phyloP scores from a whole-genome alignment of 2,797 vertebrate genomes.

The Gymnocypris eckloni region DNA sequence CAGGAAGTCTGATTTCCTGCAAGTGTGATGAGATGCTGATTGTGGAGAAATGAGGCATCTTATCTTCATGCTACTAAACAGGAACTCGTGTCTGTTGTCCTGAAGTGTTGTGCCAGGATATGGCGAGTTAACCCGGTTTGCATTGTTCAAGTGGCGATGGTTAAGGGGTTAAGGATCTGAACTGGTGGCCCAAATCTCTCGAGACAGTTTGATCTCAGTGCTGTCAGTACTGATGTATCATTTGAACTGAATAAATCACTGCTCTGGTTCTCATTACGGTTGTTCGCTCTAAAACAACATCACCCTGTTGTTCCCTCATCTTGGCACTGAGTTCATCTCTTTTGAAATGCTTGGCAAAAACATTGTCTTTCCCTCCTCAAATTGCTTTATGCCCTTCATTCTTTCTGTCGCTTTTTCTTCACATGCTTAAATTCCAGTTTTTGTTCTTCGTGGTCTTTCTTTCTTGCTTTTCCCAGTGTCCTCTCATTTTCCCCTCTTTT shows the following conservation, averaged over 20 bases:
- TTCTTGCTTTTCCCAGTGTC: background rate
- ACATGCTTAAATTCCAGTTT: background rate
- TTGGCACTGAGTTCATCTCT: slow-evolving; percentile 65
- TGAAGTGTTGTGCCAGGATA: no score
- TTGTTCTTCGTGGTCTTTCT: background rate
- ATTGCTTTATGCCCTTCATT: slow-evolving; percentile 33
- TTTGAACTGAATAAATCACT: slow-evolving; percentile 22
- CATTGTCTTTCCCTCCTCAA: slow-evolving; percentile 58
- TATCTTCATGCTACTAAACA: slow-evolving; percentile 57
- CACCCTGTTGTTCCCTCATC: slow-evolving; percentile 37
- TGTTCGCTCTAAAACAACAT: slow-evolving; percentile 49
- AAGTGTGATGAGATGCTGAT: slow-evolving; percentile 61
- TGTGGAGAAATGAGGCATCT: slow-evolving; percentile 70
- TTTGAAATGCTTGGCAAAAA: slow-evolving; percentile 69
- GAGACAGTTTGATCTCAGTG: background rate
- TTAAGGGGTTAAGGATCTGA: background rate
- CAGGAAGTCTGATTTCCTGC: slow-evolving; percentile 70
- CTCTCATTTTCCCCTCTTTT: no score
- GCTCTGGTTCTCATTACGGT: slow-evolving; percentile 67
- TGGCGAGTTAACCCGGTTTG: no score
- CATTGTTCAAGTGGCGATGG: no score
- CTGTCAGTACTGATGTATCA: slow-evolving; percentile 47
- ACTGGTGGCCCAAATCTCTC: background rate
- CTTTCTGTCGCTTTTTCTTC: slow-evolving; percentile 41
- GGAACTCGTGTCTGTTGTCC: background rate